Percentiles rank a stretch among this genome's conserved stretches.
Conservation (phyloP, 1,140 invertebrate species). For the Plutomurus gul region DNA sequence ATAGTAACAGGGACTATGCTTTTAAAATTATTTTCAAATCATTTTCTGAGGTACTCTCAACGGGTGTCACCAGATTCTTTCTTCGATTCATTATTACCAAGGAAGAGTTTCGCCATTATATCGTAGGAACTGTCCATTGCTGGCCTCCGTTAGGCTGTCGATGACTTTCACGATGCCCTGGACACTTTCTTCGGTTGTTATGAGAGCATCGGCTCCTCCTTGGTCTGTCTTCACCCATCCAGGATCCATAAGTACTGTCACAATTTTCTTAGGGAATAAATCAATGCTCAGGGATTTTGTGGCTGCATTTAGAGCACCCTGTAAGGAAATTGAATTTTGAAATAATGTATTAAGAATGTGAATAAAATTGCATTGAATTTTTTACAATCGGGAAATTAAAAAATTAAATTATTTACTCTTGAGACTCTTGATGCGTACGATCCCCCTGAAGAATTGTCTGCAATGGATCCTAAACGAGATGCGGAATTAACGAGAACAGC, state of each 20-base stretch:
- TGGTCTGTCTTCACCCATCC: constrained; percentile 90
- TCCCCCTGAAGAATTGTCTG: constrained; percentile 30
- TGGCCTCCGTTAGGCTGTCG: constrained; percentile 63
- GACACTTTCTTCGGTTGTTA: constrained; percentile 71
- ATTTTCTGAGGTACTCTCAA: too few relatives aligned
- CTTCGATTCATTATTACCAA: constrained; percentile 66
- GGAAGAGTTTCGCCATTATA: constrained; percentile 73
- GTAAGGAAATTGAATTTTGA: neutral
- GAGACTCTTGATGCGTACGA: constrained; percentile 33
- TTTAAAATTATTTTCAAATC: too few relatives aligned
- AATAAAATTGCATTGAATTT: too few relatives aligned
- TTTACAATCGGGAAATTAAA: too few relatives aligned
- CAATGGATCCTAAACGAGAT: constrained; percentile 37
- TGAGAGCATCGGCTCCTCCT: constrained; percentile 77
- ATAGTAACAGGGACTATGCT: too few relatives aligned
- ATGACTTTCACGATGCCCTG: constrained; percentile 69
- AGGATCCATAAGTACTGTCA: constrained; percentile 77
- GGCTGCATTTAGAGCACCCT: neutral
- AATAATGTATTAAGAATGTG: neutral
- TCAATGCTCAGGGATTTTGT: constrained; percentile 76
- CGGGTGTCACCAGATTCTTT: neutral
- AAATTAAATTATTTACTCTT: constrained; percentile 12
- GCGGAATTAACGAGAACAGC: constrained; percentile 38
- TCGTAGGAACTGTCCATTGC: constrained; percentile 76
- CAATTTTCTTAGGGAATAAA: constrained; percentile 73